These are phyloP conservation scores for Selene dorsalis DNA, from an alignment of 2,797 vertebrate species.

Conservation along the genomic window DNA sequence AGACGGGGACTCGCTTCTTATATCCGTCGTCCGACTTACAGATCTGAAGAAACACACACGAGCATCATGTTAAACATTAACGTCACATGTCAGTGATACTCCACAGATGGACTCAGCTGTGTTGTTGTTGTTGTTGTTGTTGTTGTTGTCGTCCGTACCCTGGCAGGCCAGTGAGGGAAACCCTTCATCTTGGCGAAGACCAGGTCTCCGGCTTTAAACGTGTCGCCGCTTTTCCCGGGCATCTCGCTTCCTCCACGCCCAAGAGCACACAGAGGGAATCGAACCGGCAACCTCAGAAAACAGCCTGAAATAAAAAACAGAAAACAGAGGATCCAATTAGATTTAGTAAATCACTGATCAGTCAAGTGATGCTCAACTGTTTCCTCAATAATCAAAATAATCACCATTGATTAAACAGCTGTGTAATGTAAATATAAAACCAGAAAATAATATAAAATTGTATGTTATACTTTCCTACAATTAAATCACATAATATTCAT, in stretches of 20 bases:
- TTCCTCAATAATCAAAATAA: too few species aligned
- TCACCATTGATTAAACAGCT: too few species aligned
- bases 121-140: neutral
- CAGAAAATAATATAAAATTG: too few species aligned
- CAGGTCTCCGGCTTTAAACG: conserved; percentile 69
- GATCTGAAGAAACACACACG: conserved; percentile 60
- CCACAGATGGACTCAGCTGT: neutral
- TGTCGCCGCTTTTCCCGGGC: conserved; percentile 47
- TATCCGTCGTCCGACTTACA: conserved; percentile 52
- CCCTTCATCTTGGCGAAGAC: conserved; percentile 82
- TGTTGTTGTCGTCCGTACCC: conserved; percentile 36
- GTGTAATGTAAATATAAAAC: too few species aligned
- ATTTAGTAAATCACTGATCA: too few species aligned
- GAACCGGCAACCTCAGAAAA: neutral
- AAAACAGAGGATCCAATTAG: neutral
- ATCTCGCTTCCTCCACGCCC: conserved; percentile 49
- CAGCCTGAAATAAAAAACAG: neutral
- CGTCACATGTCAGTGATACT: too few species aligned
- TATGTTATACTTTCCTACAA: too few species aligned
- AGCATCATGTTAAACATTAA: neutral
- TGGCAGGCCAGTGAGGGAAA: conserved; percentile 76
- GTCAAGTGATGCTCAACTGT: too few species aligned
- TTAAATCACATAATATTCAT: too few species aligned
- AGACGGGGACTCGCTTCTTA: conserved; percentile 74
- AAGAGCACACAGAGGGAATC: neutral